phyloP scores from a whole-genome alignment of 2,797 vertebrate species.

The Eulemur albifrons region DNA sequence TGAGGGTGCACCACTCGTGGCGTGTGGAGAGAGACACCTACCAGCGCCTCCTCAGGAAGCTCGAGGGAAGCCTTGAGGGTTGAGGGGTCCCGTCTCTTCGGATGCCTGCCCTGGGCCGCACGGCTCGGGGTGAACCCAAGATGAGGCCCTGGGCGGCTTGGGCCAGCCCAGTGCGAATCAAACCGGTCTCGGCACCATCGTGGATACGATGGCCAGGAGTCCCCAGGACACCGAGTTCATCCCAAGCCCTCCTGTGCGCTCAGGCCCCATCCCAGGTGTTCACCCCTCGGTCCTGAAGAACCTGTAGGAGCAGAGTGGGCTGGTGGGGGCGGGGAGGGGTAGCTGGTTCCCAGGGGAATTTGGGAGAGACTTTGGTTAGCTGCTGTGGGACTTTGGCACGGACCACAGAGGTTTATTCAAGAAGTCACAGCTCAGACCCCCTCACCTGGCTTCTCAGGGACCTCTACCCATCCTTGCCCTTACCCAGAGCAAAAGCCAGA shows the following conservation, averaged over 20 bases:
- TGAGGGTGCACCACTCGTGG: slow-evolving; percentile 86
- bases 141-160: neutral
- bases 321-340: neutral
- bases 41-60: slow-evolving; percentile 84
- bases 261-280: too few relatives aligned
- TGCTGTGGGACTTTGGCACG: rapidly evolving
- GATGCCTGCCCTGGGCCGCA: rapidly evolving
- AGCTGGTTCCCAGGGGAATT: neutral
- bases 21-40: slow-evolving; percentile 89
- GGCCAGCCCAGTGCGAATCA: rapidly evolving
- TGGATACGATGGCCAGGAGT: rapidly evolving
- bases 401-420: neutral
- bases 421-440: neutral
- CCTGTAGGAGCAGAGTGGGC: too few relatives aligned
- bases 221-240: rapidly evolving
- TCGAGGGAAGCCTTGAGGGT: slow-evolving; percentile 33
- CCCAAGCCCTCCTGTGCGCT: neutral
- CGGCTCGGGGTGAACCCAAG: neutral
- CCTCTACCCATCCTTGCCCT: neutral
- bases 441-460: neutral
- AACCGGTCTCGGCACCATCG: neutral
- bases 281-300: rapidly evolving
- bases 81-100: neutral
- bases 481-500: neutral
- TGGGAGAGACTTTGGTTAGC: neutral